Base-by-base conservation (phyloP, 2,113 vertebrate species). In the Rhea americana region DNA sequence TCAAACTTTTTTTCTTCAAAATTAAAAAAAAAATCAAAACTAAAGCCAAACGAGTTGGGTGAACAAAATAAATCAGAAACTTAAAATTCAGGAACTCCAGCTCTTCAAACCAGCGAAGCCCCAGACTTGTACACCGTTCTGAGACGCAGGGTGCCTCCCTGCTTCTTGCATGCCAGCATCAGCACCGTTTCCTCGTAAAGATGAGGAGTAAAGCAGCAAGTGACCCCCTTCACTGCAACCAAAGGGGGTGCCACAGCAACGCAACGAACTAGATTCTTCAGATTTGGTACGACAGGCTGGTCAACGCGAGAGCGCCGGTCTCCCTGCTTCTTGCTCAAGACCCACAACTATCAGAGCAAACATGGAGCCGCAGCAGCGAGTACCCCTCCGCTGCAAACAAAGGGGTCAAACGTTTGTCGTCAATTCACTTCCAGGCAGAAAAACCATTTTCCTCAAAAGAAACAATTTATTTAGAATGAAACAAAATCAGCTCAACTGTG, bases 401-500 rank as follows among this genome's bases (percentile, higher is more conserved):
- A 97, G 96, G 97, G 97, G 98, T 98, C 98, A 99, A 98, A 98
- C 97, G 98, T 97, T 98, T 98, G 98, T 98, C 98, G 98, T 98
- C 99, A 99, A 99, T 98, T 99, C 98, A 99, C 97, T 99, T 98
- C 99, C 98, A 99, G 97, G 98, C 99, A 99, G 98, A 99, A 99
- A 98, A 98, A 91, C 94, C 97, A 98, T 97, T 98, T 98, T 99
- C 99, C 99, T 99, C 99, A 99, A 99, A 99, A 99, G 99, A 99
- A 99, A 99, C 98, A 97, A 99, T 99, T 99, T 99, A 99, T 99
- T 99, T 98, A 99, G 98, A 99, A 98, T 98, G 98, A 98, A 99
- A 98, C 98, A 98, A 98, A 98, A 98, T 99, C 98, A 99, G 98
- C 98, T 98, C 98, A 97, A 98, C 98, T 98, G 98, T 98, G 98